Percentiles rank a stretch among this genome's conserved stretches.
Conservation (phyloP, 37 sponge, comb jelly and placozoan genomes). For the Halichondria panicea region DNA sequence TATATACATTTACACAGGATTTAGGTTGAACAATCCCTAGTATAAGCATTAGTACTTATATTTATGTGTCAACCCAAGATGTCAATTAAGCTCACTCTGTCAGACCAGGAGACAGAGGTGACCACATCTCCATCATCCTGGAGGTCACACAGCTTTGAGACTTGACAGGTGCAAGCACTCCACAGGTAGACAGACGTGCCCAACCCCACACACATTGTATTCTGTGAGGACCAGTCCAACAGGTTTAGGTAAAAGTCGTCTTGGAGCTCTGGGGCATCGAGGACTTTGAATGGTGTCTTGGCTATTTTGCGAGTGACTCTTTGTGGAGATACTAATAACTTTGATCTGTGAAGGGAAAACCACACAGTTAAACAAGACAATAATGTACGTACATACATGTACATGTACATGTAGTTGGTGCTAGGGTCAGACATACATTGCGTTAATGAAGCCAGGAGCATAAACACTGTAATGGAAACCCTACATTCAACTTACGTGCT, state of each 20-base stretch:
- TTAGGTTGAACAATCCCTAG: too few species aligned
- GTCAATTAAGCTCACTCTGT: slow-evolving; percentile 45
- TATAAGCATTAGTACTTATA: too few species aligned
- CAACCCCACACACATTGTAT: slow-evolving; percentile 89
- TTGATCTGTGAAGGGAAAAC: slow-evolving; percentile 1
- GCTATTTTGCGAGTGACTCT: slow-evolving; percentile 81
- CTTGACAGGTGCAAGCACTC: slow-evolving; percentile 93
- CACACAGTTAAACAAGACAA: background rate
- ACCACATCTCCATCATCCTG: slow-evolving; percentile 58
- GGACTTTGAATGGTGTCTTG: slow-evolving; percentile 90
- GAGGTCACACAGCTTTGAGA: slow-evolving; percentile 77
- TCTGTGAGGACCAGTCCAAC: slow-evolving; percentile 93
- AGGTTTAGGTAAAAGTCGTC: slow-evolving; percentile 99
- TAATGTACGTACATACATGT: background rate
- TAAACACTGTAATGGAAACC: background rate
- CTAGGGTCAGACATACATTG: too few species aligned
- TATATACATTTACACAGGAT: too few species aligned
- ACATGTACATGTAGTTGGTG: background rate
- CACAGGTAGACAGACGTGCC: slow-evolving; percentile 91
- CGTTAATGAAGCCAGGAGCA: background rate
- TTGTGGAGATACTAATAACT: slow-evolving; percentile 14
- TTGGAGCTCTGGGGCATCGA: slow-evolving; percentile 97
- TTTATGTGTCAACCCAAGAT: too few species aligned
- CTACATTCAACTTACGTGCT: slow-evolving; percentile 36
- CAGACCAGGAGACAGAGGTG: slow-evolving; percentile 89